Evolutionary conservation across 1,140 invertebrate species (phyloP).

Genomic region (Paralvinella palmiformis): DNA sequence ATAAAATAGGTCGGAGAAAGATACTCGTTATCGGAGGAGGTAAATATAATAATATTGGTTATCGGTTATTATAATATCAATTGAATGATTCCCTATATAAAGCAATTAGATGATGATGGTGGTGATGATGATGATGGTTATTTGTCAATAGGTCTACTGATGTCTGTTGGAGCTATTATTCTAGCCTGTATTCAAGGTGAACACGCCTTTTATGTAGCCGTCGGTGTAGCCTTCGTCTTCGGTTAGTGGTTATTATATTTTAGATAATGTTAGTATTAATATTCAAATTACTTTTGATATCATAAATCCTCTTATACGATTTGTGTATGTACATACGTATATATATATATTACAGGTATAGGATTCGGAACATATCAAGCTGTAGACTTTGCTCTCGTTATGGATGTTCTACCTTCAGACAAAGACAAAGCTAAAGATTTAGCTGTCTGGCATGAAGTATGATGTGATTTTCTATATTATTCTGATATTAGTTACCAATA

Average conservation of each 20-base stretch:
- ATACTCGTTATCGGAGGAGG: constrained; percentile 37
- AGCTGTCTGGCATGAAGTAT: constrained; percentile 45
- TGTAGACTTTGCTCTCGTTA: constrained; percentile 47
- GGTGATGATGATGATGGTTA: no score
- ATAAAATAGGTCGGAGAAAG: constrained; percentile 36
- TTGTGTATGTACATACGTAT: no score
- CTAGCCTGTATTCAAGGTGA: constrained; percentile 31
- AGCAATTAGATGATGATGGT: no score
- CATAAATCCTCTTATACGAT: no score
- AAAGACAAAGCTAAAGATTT: constrained; percentile 45
- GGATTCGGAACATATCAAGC: constrained; percentile 45
- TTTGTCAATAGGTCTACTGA: constrained; percentile 39
- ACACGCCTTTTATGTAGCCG: constrained; percentile 36
- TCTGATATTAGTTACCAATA: no score
- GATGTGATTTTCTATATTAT: neutral
- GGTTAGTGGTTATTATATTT: constrained; percentile 28
- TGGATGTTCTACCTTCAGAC: constrained; percentile 45
- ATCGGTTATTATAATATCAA: no score
- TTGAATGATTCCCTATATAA: constrained; percentile 15
- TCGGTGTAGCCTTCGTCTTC: constrained; percentile 34
- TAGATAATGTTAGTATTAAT: neutral
- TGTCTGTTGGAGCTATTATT: constrained; percentile 25
- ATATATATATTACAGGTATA: constrained; percentile 31
- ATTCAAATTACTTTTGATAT: no score
- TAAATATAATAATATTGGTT: no score